phyloP scores from a whole-genome alignment of 2,113 vertebrate genomes.

The western clawed frog (Xenopus tropicalis) region UCB_Xtro_10.0 CM004444.2:87011501-87012000 shows the following conservation, averaged over 20 bases:
- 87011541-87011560: background rate
- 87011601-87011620: conserved; percentile 24
- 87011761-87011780: conserved; percentile 19
- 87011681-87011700: conserved; percentile 32
- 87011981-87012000: no score
- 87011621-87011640: conserved; percentile 11
- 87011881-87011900: no score
- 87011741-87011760: conserved; percentile 39
- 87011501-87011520: no score
- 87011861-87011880: conserved; percentile 10
- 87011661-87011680: conserved; percentile 23
- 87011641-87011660: conserved; percentile 39
- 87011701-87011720: conserved; percentile 36
- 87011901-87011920: no score
- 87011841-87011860: conserved; percentile 2
- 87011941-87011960: no score
- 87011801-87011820: conserved; percentile 33
- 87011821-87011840: conserved; percentile 8
- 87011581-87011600: conserved; percentile 29
- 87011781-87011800: conserved; percentile 33
- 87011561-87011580: conserved; percentile 2
- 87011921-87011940: no score
- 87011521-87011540: background rate
- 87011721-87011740: conserved; percentile 35
- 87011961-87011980: no score